Conservation (phyloP, 2,888 invertebrate species). For the Agonopterix heracliana region DNA sequence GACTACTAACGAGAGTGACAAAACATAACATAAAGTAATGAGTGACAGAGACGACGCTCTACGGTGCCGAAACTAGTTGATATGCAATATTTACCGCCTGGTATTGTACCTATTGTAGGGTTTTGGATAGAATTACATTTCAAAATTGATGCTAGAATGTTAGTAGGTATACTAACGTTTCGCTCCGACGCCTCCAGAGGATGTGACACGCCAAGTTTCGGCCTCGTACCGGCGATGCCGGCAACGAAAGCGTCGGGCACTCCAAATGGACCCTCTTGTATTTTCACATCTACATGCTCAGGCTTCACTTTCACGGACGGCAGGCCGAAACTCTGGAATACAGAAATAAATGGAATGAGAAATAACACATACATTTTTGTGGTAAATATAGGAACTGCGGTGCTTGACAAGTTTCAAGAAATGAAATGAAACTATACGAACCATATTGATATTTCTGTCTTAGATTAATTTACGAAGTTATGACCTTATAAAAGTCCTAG, state of each 20-base stretch:
- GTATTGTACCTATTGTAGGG: too few relatives aligned
- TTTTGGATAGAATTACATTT: too few relatives aligned
- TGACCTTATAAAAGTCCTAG: too few relatives aligned
- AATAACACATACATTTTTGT: not conserved
- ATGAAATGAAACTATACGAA: too few relatives aligned
- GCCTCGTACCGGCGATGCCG: conserved; percentile 72
- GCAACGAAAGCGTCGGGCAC: conserved; percentile 79
- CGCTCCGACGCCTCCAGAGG: conserved; percentile 81
- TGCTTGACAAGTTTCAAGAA: not conserved
- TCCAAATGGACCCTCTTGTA: conserved; percentile 78
- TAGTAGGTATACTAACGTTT: conserved; percentile 71
- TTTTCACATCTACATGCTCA: conserved; percentile 52
- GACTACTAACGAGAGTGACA: too few relatives aligned
- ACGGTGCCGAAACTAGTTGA: too few relatives aligned
- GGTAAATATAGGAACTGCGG: not conserved
- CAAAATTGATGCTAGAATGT: too few relatives aligned
- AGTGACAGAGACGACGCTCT: too few relatives aligned
- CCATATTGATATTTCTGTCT: too few relatives aligned
- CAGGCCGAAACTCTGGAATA: conserved; percentile 80
- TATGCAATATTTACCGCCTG: too few relatives aligned
- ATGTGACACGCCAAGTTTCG: conserved; percentile 75
- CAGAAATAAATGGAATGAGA: not conserved
- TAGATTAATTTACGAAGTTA: too few relatives aligned
- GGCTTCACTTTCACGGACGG: conserved; percentile 78
- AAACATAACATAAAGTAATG: too few relatives aligned